phyloP scores from a whole-genome alignment of 2,113 vertebrate species.

The Mesocricetus auratus region DNA sequence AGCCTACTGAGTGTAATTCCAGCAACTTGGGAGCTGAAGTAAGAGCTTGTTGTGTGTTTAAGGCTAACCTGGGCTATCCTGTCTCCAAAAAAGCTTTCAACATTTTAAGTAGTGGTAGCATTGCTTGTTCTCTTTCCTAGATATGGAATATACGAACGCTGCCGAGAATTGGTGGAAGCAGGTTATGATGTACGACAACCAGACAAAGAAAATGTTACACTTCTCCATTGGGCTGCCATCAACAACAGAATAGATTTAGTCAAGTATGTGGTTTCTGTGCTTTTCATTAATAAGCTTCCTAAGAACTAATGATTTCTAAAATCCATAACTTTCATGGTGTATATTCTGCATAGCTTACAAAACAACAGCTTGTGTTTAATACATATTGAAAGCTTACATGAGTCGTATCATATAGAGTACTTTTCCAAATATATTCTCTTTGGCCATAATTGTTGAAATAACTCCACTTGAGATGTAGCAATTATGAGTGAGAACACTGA shows the following conservation, averaged over 20 bases:
- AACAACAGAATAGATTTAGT: conserved; percentile 99
- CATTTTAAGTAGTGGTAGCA: background rate
- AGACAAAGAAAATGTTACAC: conserved; percentile 99
- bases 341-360: background rate
- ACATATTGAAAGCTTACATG: background rate
- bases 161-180: conserved; percentile 98
- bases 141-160: conserved; percentile 98
- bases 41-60: background rate
- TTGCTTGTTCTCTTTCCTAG: conserved; percentile 82
- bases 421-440: conserved; percentile 31
- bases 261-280: conserved; percentile 90
- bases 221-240: conserved; percentile 99
- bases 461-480: background rate
- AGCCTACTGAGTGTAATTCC: background rate
- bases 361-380: background rate
- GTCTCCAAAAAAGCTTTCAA: background rate
- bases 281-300: background rate
- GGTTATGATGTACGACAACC: conserved; percentile 98
- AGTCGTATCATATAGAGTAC: background rate
- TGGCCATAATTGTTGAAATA: conserved; percentile 36
- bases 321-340: conserved; percentile 1
- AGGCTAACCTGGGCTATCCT: background rate
- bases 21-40: background rate
- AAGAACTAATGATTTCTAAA: conserved; percentile 44
- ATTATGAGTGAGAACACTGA: background rate